Conservation (phyloP, 2,113 vertebrate genomes). For the Amazona vittata region DNA sequence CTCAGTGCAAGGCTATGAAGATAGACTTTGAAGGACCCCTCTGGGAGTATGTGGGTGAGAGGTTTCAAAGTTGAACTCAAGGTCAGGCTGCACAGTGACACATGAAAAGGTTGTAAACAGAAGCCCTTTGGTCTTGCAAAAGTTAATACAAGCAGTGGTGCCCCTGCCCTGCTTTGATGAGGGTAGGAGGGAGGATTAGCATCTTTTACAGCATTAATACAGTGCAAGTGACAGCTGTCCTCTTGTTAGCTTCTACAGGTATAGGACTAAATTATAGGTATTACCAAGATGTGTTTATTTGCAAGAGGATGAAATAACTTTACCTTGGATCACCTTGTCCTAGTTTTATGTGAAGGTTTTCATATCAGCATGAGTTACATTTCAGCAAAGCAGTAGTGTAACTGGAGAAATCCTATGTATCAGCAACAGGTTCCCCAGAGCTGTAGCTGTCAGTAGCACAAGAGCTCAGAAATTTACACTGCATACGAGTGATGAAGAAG, state of each 20-base stretch:
- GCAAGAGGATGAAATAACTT: background rate
- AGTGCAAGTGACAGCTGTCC: background rate
- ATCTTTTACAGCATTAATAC: background rate
- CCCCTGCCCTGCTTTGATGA: background rate
- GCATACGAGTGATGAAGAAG: fast-evolving
- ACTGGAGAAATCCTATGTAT: background rate
- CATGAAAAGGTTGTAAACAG: background rate
- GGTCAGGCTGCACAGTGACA: background rate
- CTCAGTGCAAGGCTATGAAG: background rate
- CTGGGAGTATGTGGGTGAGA: background rate
- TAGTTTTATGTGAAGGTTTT: background rate
- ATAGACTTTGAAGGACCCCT: background rate
- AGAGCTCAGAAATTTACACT: background rate
- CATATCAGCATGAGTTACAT: fast-evolving
- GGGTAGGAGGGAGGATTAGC: background rate
- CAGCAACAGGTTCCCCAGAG: background rate
- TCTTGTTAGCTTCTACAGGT: background rate
- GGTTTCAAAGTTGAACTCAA: background rate
- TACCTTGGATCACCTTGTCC: background rate
- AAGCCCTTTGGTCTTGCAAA: background rate
- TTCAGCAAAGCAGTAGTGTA: background rate
- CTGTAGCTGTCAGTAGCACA: background rate
- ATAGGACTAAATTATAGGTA: background rate
- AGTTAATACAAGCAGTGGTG: background rate
- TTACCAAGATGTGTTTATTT: background rate